Percentiles rank a stretch among this genome's conserved stretches.
phyloP scores from a whole-genome alignment of 1,140 invertebrate species.

The Zaprionus capensis region DNA sequence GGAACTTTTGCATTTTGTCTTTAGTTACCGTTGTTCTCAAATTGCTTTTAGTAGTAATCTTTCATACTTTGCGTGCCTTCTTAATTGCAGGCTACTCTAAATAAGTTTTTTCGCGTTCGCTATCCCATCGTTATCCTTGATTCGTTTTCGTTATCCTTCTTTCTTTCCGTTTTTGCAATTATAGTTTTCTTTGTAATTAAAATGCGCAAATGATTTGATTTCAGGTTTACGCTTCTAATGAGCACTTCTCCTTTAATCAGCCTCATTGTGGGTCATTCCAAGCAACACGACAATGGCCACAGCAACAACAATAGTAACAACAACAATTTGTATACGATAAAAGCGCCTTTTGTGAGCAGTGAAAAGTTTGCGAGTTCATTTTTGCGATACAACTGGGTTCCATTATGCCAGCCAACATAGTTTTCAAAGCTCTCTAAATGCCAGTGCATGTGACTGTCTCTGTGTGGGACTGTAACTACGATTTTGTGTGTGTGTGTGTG shows the following conservation, averaged over 20 bases:
- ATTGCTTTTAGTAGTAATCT: slow-evolving; percentile 76
- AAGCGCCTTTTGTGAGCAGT: slow-evolving; percentile 34
- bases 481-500: slow-evolving; percentile 15
- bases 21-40: slow-evolving; percentile 63
- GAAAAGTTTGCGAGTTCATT: slow-evolving; percentile 59
- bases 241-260: slow-evolving; percentile 51
- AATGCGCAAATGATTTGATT: slow-evolving; percentile 60
- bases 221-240: slow-evolving; percentile 49
- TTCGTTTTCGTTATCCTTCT: background rate
- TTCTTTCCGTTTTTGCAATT: slow-evolving; percentile 1
- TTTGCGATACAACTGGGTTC: slow-evolving; percentile 55
- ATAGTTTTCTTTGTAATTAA: slow-evolving; percentile 46
- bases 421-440: slow-evolving; percentile 49
- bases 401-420: slow-evolving; percentile 59
- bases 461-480: background rate
- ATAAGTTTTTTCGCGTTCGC: slow-evolving; percentile 12
- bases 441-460: background rate
- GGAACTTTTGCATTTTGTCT: slow-evolving; percentile 47
- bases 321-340: slow-evolving; percentile 26
- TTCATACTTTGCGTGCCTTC: slow-evolving; percentile 52
- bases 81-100: slow-evolving; percentile 44
- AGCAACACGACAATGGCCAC: background rate
- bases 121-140: background rate
- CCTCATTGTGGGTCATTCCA: slow-evolving; percentile 42
- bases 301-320: slow-evolving; percentile 11